Conservation (phyloP, 2,113 vertebrate species). For the Anser cygnoides region DNA sequence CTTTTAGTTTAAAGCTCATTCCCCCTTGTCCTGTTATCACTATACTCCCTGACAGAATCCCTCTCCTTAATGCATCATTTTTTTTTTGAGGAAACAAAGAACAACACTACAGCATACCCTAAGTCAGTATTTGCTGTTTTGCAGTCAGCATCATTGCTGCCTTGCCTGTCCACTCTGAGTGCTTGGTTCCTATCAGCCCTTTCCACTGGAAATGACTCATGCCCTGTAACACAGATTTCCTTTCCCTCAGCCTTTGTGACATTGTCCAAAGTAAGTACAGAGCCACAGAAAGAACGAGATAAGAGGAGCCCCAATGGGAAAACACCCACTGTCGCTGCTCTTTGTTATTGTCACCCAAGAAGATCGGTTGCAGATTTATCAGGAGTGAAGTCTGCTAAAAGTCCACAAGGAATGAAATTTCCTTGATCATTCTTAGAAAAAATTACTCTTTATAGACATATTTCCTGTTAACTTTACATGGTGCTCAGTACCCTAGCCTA, state of each 20-base stretch:
- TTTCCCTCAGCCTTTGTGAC: background rate
- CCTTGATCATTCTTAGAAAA: background rate
- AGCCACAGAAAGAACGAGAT: background rate
- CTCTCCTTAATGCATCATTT: accelerated
- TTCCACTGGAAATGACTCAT: background rate
- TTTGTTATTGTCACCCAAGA: background rate
- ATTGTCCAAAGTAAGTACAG: background rate
- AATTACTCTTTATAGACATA: background rate
- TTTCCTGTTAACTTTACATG: slow-evolving; percentile 10
- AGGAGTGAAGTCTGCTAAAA: background rate
- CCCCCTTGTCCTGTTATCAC: no score
- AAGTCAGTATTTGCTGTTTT: background rate
- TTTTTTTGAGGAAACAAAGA: background rate
- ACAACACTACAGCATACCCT: background rate
- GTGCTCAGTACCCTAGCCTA: background rate
- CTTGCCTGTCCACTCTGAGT: background rate
- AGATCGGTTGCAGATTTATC: background rate
- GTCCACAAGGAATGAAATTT: background rate
- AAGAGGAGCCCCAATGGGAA: background rate
- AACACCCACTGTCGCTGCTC: accelerated
- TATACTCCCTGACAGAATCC: no score
- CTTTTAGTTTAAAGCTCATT: no score
- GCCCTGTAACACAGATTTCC: background rate
- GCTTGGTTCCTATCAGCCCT: background rate
- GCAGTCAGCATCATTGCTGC: background rate